Conservation (phyloP, 2,888 invertebrate genomes). For the Phyllotreta striolata region DNA sequence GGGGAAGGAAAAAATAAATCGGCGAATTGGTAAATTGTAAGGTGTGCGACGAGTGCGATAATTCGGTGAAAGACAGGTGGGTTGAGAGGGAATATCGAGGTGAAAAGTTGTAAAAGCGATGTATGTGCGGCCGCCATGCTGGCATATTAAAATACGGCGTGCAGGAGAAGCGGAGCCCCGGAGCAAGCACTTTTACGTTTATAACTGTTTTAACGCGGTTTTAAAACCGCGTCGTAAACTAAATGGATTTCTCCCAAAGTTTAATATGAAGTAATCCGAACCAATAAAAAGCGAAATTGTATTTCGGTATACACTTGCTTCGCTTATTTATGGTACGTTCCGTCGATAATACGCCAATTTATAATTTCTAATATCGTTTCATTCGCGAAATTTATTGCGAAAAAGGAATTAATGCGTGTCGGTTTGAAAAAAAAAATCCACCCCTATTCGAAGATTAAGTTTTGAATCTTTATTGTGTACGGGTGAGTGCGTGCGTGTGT, state of each 20-base stretch:
- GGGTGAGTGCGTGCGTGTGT: neutral
- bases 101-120: conserved; percentile 16
- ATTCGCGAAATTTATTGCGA: too few relatives aligned
- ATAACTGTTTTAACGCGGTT: conserved; percentile 18
- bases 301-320: conserved; percentile 10
- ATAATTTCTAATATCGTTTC: too few relatives aligned
- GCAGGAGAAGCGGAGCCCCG: conserved; percentile 16
- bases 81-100: neutral
- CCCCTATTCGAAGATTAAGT: conserved; percentile 2
- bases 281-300: conserved; percentile 19
- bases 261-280: conserved; percentile 19
- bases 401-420: too few relatives aligned
- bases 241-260: conserved; percentile 19
- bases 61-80: neutral
- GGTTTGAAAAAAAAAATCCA: neutral
- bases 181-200: conserved; percentile 16
- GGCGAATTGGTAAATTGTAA: too few relatives aligned
- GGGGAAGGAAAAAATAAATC: too few relatives aligned
- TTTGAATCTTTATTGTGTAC: conserved; percentile 16
- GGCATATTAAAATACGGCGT: conserved; percentile 13
- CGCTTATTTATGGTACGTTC: neutral
- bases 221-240: conserved; percentile 19
- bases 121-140: conserved; percentile 7
- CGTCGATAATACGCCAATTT: conserved; percentile 1
- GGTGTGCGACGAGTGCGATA: neutral